Base-by-base conservation (phyloP, 2,797 vertebrate genomes). In the Luscinia megarhynchos region DNA sequence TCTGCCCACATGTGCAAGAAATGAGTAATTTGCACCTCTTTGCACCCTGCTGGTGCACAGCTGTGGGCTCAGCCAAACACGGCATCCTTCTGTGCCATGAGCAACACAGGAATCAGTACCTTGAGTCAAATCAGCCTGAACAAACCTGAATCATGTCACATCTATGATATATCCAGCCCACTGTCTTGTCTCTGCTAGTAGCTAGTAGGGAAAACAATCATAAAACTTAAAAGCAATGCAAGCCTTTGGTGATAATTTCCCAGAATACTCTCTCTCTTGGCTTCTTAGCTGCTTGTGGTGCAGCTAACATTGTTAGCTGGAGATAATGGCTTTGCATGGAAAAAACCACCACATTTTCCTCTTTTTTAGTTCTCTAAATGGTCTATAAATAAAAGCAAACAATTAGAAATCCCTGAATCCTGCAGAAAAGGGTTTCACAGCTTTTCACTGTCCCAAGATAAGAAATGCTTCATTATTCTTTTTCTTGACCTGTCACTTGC, bases 11-110 rank as follows among this genome's bases (percentile, higher is more conserved):
- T 27, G 34, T 48, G 62, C 38, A 85, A 61, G 27, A 29, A 55
- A 20, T 19, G 46, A 73, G 36, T 91, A 92, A 95, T 95, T 89
- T 88, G 4, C 66, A 85, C 46, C 22, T 88, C 67, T 64, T 70
- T 59, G 14, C 73, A 75, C n/a, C 48, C 79, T 75, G 54, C 40
- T 90, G 78, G 53, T 70, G 87, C 67, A 67, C 61, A 92, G 51
- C 76, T 89, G 66, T 51, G 50, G 43, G 13, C 38, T 67, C 30
- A 74, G 45, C 11, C 19, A 86, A 81, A 43, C 11, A 20, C 2
- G 0, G 9, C 16, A 15, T 17, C 20, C 36, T 43, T 18, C 61
- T 77, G 45, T 43, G 32, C 20, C 29, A 19, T 22, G 21, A 73
- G 29, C 21, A 66, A 19, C 15, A 11, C 4, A 48, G 51, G 41